Conservation (phyloP, 2,888 invertebrate genomes). For the Drosophila pegasa region DNA sequence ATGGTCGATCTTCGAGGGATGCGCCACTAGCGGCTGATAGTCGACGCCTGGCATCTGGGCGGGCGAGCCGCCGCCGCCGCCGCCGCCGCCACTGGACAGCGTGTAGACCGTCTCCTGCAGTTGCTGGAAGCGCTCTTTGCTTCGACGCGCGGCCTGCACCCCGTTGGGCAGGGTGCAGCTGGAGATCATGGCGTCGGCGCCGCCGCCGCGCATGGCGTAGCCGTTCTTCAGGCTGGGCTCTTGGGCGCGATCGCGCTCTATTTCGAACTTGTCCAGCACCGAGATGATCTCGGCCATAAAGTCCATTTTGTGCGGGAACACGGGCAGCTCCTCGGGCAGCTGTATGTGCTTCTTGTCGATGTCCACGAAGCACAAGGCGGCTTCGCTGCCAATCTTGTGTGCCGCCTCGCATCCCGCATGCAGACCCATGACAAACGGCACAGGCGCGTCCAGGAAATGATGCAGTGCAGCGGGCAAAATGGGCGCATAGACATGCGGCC, state of each 20-base stretch:
- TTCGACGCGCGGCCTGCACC: slow-evolving; percentile 85
- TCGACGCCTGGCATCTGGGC: slow-evolving; percentile 73
- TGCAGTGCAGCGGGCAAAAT: slow-evolving; percentile 97
- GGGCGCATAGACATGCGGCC: slow-evolving; percentile 99
- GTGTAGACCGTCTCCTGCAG: slow-evolving; percentile 91
- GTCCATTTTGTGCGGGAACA: slow-evolving; percentile 95
- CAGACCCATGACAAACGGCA: slow-evolving; percentile 99
- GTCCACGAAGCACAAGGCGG: slow-evolving; percentile 97
- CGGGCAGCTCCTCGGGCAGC: slow-evolving; percentile 97
- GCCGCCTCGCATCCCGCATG: slow-evolving; percentile 87
- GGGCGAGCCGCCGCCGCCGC: slow-evolving; percentile 41
- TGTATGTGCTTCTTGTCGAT: slow-evolving; percentile 97
- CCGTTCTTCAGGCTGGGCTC: slow-evolving; percentile 82
- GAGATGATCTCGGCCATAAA: slow-evolving; percentile 94
- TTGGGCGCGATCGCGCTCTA: slow-evolving; percentile 83
- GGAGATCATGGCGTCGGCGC: slow-evolving; percentile 90
- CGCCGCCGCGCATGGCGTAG: slow-evolving; percentile 64
- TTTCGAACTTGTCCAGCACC: slow-evolving; percentile 90
- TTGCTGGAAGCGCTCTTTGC: slow-evolving; percentile 87
- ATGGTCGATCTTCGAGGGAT: slow-evolving; percentile 87
- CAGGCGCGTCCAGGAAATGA: slow-evolving; percentile 99
- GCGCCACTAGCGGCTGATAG: slow-evolving; percentile 84
- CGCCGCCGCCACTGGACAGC: slow-evolving; percentile 58
- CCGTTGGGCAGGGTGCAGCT: slow-evolving; percentile 91
- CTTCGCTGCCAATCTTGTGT: slow-evolving; percentile 90